Percentiles rank a stretch among this genome's conserved stretches.
phyloP scores from a whole-genome alignment of 1,140 invertebrate genomes.

The Oryctes rhinoceros region DNA sequence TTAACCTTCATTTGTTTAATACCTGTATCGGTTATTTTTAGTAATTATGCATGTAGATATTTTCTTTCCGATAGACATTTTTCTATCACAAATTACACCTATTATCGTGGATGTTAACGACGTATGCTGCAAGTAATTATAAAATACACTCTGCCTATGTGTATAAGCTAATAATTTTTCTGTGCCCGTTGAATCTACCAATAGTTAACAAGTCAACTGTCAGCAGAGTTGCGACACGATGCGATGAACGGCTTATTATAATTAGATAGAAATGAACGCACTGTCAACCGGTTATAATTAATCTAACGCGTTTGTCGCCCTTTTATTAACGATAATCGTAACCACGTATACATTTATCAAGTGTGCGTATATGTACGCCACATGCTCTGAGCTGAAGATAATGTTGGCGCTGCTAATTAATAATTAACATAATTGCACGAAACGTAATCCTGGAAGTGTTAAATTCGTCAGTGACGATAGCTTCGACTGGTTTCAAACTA shows the following conservation, averaged over 20 bases:
- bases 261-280: neutral
- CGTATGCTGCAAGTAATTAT: neutral
- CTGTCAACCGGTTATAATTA: constrained; percentile 1
- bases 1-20: too few species aligned
- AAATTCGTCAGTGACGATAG: neutral
- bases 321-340: constrained; percentile 8
- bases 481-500: neutral
- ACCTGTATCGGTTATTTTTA: too few species aligned
- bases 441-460: neutral
- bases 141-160: neutral
- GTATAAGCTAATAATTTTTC: neutral
- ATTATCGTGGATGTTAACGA: too few species aligned
- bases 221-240: neutral
- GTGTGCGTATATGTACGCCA: neutral
- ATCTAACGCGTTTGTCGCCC: neutral
- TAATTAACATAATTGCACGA: constrained; percentile 17
- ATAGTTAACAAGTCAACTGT: neutral
- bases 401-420: neutral
- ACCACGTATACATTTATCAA: neutral
- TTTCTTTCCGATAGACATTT: neutral
- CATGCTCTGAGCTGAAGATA: neutral
- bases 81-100: neutral
- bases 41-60: too few species aligned
- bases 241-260: neutral
- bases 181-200: neutral